A percentile compares a stretch with the other conserved stretches of the same genome.
Conservation (phyloP, 1,140 invertebrate species). For the Bradysia coprophila region DNA sequence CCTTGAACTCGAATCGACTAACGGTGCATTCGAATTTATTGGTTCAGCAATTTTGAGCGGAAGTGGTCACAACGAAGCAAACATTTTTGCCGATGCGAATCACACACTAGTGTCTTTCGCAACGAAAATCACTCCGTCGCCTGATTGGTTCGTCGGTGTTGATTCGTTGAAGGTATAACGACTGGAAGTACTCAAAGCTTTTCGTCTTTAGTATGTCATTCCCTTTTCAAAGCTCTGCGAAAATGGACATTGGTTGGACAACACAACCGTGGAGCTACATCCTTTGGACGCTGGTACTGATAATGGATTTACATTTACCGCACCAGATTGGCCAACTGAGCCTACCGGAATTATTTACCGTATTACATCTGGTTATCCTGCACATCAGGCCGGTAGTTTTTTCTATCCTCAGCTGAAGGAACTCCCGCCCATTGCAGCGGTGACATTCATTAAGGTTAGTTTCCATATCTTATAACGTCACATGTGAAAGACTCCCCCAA, state of each 20-base stretch:
- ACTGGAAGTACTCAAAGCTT: too few relatives aligned
- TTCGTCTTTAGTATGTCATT: neutral
- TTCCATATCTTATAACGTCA: neutral
- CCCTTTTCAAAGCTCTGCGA: slow-evolving; percentile 84
- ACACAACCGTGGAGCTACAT: slow-evolving; percentile 80
- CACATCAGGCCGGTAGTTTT: slow-evolving; percentile 86
- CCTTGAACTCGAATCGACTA: slow-evolving; percentile 38
- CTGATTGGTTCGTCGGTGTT: slow-evolving; percentile 97
- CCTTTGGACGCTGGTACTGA: slow-evolving; percentile 94
- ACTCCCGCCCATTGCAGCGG: slow-evolving; percentile 76
- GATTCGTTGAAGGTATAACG: slow-evolving; percentile 62
- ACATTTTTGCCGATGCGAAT: slow-evolving; percentile 80
- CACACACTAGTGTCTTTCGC: slow-evolving; percentile 78
- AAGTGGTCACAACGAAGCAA: slow-evolving; percentile 55
- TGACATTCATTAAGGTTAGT: slow-evolving; percentile 71
- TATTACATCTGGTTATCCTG: slow-evolving; percentile 80
- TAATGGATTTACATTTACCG: slow-evolving; percentile 92
- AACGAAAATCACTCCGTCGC: slow-evolving; percentile 77
- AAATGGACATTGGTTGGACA: slow-evolving; percentile 88
- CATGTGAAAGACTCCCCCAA: neutral
- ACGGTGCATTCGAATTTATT: slow-evolving; percentile 62
- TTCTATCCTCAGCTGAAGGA: slow-evolving; percentile 76
- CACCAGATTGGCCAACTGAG: slow-evolving; percentile 80
- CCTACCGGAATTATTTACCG: slow-evolving; percentile 77
- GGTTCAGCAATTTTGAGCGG: slow-evolving; percentile 57